Evolutionary conservation across 2,113 vertebrate genomes (phyloP).

Genomic region (Neogobius melanostomus): DNA sequence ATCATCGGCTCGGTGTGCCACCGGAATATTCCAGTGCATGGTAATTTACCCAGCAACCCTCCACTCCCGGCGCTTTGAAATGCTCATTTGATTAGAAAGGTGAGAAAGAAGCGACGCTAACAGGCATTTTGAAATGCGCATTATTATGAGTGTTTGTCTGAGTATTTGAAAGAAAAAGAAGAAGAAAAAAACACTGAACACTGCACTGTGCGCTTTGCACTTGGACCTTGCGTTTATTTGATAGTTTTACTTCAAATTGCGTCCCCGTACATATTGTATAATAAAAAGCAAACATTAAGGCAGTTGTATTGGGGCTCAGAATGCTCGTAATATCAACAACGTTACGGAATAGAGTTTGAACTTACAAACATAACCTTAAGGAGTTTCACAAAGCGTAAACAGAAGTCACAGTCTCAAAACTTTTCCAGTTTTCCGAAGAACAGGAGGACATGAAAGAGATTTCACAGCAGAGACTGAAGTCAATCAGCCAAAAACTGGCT

Average conservation of each 20-base stretch:
- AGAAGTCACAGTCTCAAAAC: no score
- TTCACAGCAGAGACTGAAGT: no score
- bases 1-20: conserved; percentile 33
- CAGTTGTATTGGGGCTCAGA: not conserved
- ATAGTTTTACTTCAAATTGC: conserved; percentile 17
- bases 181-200: conserved; percentile 11
- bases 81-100: conserved; percentile 44
- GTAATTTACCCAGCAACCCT: conserved; percentile 44
- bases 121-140: conserved; percentile 22
- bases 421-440: no score
- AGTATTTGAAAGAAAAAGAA: conserved; percentile 10
- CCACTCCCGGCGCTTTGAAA: conserved; percentile 46
- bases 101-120: conserved; percentile 22
- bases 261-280: conserved; percentile 15
- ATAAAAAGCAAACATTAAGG: conserved; percentile 34
- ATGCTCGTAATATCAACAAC: not conserved
- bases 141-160: conserved; percentile 35
- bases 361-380: not conserved
- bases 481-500: no score
- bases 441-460: no score
- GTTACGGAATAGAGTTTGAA: not conserved
- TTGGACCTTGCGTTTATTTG: conserved; percentile 21
- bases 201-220: conserved; percentile 2
- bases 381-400: not conserved
- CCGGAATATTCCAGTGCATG: conserved; percentile 44